Evolutionary conservation across 2,797 vertebrate species (phyloP).

Genomic region (Oreortyx pictus): DNA sequence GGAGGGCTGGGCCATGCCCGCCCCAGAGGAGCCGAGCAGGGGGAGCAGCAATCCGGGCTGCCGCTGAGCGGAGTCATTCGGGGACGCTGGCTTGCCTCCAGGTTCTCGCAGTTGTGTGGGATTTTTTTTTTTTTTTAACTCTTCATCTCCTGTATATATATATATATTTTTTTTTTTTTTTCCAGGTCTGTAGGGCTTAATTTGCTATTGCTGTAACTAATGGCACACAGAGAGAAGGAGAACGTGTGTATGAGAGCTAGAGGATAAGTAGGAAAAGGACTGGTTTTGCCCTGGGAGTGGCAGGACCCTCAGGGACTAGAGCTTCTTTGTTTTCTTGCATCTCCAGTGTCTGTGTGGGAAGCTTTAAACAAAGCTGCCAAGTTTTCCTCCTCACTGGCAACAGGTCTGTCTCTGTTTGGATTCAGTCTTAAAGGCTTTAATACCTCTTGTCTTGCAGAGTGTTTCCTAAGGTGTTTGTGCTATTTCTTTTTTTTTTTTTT

Average conservation of each 20-base stretch:
- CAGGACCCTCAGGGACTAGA: constrained; percentile 8
- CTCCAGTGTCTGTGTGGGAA: constrained; percentile 41
- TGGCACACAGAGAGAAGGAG: background rate
- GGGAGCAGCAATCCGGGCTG: constrained; percentile 3
- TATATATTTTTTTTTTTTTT: constrained; percentile 46
- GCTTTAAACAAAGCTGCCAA: constrained; percentile 54
- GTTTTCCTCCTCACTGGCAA: constrained; percentile 48
- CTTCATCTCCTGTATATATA: constrained; percentile 65
- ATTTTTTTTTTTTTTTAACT: constrained; percentile 21
- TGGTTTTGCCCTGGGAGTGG: constrained; percentile 43
- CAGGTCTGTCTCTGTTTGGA: constrained; percentile 35
- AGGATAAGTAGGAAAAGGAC: constrained; percentile 8
- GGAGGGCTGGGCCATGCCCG: background rate
- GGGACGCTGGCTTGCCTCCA: constrained; percentile 69
- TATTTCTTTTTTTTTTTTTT: background rate
- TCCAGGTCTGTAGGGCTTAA: constrained; percentile 6
- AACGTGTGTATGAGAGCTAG: background rate
- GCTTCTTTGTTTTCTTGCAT: constrained; percentile 61
- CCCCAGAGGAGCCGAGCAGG: background rate
- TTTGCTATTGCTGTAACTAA: constrained; percentile 39
- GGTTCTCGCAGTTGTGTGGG: background rate
- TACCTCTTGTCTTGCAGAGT: background rate
- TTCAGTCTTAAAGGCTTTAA: constrained; percentile 10
- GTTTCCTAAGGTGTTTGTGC: background rate
- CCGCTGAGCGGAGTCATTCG: constrained; percentile 63